Percentiles rank a stretch among this genome's conserved stretches.
Conservation (phyloP, 2,797 vertebrate species). For the Nasua narica region DNA sequence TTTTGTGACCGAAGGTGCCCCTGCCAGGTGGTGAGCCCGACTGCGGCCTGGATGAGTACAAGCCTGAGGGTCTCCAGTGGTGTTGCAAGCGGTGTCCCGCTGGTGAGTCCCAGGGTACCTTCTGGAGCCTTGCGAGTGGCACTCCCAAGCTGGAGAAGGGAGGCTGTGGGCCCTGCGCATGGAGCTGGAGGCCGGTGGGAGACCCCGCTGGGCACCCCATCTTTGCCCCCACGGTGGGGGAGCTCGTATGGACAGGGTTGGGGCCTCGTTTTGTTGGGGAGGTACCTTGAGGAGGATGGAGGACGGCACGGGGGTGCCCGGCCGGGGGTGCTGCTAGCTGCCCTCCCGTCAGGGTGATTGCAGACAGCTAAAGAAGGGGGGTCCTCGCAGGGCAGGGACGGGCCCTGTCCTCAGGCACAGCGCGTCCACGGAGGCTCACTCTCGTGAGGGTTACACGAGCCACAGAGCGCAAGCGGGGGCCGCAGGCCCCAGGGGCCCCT, state of each 20-base stretch:
- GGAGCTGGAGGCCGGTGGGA: background rate
- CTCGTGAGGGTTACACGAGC: no score
- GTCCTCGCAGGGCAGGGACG: no score
- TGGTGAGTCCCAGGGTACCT: constrained; percentile 60
- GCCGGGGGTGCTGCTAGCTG: background rate
- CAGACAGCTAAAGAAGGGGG: fast-evolving
- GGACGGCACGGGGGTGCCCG: fast-evolving
- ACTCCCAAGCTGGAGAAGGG: background rate
- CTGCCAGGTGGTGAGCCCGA: fast-evolving
- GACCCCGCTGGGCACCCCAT: fast-evolving
- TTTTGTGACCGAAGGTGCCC: background rate
- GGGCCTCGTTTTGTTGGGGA: background rate
- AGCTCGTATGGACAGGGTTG: background rate
- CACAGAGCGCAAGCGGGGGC: background rate
- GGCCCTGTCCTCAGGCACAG: fast-evolving
- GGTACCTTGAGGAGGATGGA: background rate
- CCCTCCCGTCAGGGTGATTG: background rate
- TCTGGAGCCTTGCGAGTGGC: background rate
- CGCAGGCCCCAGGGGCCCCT: background rate
- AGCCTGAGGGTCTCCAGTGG: fast-evolving
- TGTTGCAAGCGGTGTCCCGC: constrained; percentile 68
- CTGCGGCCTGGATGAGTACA: constrained; percentile 37
- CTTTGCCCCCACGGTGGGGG: background rate
- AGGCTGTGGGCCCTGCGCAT: background rate
- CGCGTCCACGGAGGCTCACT: fast-evolving